Evolutionary conservation across 2,113 vertebrate species (phyloP), one percentile per base, ranked within the genome.

Genomic region (Nibea coibor): DNA sequence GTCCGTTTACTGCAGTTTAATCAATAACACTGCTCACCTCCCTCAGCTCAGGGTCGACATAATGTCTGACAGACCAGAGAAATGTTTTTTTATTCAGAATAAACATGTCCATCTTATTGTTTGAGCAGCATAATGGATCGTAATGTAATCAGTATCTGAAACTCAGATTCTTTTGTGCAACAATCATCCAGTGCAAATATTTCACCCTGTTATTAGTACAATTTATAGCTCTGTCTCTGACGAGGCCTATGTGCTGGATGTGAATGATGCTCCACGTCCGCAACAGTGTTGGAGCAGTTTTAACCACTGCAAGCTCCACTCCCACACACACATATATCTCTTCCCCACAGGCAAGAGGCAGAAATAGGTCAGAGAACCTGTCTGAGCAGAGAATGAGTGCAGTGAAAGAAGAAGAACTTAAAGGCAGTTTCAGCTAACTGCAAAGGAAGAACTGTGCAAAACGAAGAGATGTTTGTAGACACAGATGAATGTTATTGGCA

Each of bases 301-400:
- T 47, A 75, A 53, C 19, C 64, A 28, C 50, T 71, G 26, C 24
- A 62, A 50, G 28, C 20, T 73, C 2, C 5, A 9, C 64, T 53
- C 66, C 35, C 61, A 76, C 72, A 75, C 68, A 48, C 28, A 26
- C 10, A 9, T 11, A 61, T 39, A 39, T 39, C 5, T 45, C 8
- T 56, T 64, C 57, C 22, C 42, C 58, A n/a, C 39, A 51, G 63
- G 35, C 57, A 28, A 42, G 58, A 76, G 20, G 22, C 45, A 63
- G 67, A 69, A 71, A 56, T 65, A 57, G 66, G 87, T 70, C 80
- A 81, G 70, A 20, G 28, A 72, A 68, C 15, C 51, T 64, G 71
- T 74, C 57, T 72, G 19, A 9, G 63, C n/a, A 62, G 54, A 45
- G 24, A 35, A 19, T 10, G 10, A 35, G 39, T 9, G 10, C 28